Base-by-base conservation (phyloP, 64 coral and sea anemone species). In the Montipora sp. region DNA sequence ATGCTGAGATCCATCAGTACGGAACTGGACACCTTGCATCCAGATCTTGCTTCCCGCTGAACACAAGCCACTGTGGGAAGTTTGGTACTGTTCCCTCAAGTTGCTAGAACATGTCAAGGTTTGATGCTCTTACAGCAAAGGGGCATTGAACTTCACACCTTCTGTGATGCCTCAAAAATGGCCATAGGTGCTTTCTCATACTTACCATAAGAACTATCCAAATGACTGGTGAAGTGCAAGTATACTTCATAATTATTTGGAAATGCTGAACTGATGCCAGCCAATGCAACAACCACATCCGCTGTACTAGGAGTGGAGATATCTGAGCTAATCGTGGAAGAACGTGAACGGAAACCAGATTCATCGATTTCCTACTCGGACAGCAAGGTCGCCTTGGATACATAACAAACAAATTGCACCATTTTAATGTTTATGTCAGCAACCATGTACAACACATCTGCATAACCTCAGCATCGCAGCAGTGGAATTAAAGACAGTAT, bases 401-500 rank as follows among this genome's bases (percentile, higher is more conserved):
- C 14, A 63, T 63, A 7, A 11, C 59, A 63, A 63, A 63, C 59
- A 11, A 63, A 7, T 63, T 11, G 14, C 8, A 11, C 8, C 10
- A 11, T 11, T 63, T 63, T 63, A 11, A 63, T 11, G 59, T 49
- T 22, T 80, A 80, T 14, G 78, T 80, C 8, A 58, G 47, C 43
- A 80, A 80, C 36, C 47, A 45, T 8, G 78, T 92, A 15, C 71
- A 92, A 67, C 70, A 74, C 4, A 87, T 77, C 48, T 44, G 57
- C 51, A 86, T 72, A 60, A 83, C 59, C 11, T 87, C 90, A 24
- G 57, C 23, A 15, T 81, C 71, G 20, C 80, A 92, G 48, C 90
- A 92, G 43, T 92, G 90, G 90, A 71, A 55, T 47, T 77, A 65
- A 78, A 47, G 51, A 92, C 8, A 92, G 72, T 49, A 73, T 60